Evolutionary conservation across 2,888 invertebrate genomes (phyloP), one percentile per base, ranked within the genome.

Genomic region (Dryococelus australis): DNA sequence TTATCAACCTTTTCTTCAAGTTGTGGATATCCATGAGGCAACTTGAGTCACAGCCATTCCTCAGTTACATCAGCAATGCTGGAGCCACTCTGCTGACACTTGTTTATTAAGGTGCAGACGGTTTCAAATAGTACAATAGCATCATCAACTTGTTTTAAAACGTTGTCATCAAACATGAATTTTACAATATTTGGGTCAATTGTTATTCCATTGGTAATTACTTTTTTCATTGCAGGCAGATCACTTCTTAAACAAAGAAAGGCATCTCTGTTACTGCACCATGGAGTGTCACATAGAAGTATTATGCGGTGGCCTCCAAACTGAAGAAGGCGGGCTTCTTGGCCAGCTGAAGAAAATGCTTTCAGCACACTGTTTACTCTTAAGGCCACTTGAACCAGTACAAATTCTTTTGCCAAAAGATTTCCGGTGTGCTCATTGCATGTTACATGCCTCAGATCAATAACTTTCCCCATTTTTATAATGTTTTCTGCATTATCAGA

Each of bases 401-500:
- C 87, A 24, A 90, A 86, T 47, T 89, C 88, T 88, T 90, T 90
- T 13, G 90, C 89, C 28, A 90, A 86, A 85, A 90, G 88, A 88
- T 90, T 90, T 13, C 87, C 90, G 35, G 89, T 90, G 85, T 91
- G 90, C 43, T 89, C 89, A 83, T 88, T 89, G 83, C 90, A 91
- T 65, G 89, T 90, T 9, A 86, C 86, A 87, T 90, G 89, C 90
- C 90, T 90, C 79, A 90, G 83, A 88, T 89, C 53, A 12, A 88
- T 86, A 16, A 87, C 35, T 35, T 87, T 88, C 16, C 90, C 89
- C 90, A 90, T 90, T 43, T 86, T 86, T 24, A 90, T 88, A 89
- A 90, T 90, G 27, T 88, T 84, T 53, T 88, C 87, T 0, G 90
- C 90, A 89, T 90, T 90, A 85, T 90, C 90, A 6, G 89, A 89